Base-by-base conservation (phyloP, 2,797 vertebrate species). In the Sarcophilus harrisii region DNA sequence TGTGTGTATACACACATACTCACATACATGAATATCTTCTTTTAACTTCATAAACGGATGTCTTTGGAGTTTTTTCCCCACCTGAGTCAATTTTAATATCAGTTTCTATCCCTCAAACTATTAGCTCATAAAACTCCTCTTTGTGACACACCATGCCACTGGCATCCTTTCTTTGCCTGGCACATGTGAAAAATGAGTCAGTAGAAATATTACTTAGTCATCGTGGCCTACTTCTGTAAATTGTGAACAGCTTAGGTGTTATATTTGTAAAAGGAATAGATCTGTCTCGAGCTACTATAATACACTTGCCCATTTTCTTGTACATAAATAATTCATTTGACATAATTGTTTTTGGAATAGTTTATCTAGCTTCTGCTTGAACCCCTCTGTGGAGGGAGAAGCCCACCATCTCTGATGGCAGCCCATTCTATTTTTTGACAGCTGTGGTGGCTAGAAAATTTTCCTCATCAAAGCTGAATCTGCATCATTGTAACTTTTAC, bases 221-320 rank as follows among this genome's bases (percentile, higher is more conserved):
- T 95, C 14, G 0, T 98, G 98, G 98, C 98, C 98, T 98, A 98
- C 96, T 98, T 98, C 94, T 98, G 95, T 97, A 97, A 18, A 97
- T 97, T 94, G 66, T 18, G 1, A 96, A 89, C 81, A 97, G 95
- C 95, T 94, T 97, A 94, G 94, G 93, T 96, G 32, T 96, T 73
- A 94, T 90, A 91, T 94, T 97, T 96, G 94, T 97, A 58, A 92
- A 57, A 97, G 94, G 93, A 91, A 93, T 94, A 87, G 73, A 87
- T 49, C 38, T 96, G 60, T 92, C 55, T 90, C 38, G 2, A 87
- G 73, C 73, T 87, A 45, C 73, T 87, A 49, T 87, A 49, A 45
- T 45, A 87, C 38, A 12, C 73, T 87, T 27, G 1, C 73, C 66
- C 38, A 87, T 49, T 87, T 87, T 49, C 73, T 45, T 87, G 73